A percentile compares a stretch with the other conserved stretches of the same genome.
Conservation (phyloP, 1,140 invertebrate genomes). For the Hypothenemus hampei region DNA sequence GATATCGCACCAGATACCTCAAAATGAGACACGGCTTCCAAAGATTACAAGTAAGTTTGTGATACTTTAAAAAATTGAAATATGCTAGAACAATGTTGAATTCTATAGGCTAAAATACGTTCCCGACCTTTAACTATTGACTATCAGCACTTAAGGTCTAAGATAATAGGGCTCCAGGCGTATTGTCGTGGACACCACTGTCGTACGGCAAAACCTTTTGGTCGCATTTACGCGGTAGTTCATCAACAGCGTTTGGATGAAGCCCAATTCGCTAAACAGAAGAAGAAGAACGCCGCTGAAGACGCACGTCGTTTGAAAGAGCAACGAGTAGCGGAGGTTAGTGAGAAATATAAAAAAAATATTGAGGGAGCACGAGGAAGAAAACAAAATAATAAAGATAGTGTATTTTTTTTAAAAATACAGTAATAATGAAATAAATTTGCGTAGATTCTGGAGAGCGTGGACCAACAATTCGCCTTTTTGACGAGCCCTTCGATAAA, state of each 20-base stretch:
- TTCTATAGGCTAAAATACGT: slow-evolving; percentile 64
- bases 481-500: too few relatives aligned
- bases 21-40: slow-evolving; percentile 72
- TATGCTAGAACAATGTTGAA: too few relatives aligned
- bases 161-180: slow-evolving; percentile 67
- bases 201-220: slow-evolving; percentile 48
- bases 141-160: slow-evolving; percentile 66
- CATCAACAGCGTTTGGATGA: slow-evolving; percentile 57
- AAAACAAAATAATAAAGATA: too few relatives aligned
- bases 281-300: slow-evolving; percentile 51
- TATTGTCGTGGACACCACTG: slow-evolving; percentile 68
- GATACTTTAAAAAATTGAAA: too few relatives aligned
- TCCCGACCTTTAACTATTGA: slow-evolving; percentile 69
- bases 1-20: slow-evolving; percentile 63
- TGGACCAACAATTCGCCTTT: too few relatives aligned
- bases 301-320: slow-evolving; percentile 64
- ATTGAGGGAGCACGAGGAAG: slow-evolving; percentile 42
- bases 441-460: too few relatives aligned
- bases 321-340: slow-evolving; percentile 61
- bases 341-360: slow-evolving; percentile 47
- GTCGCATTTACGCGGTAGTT: slow-evolving; percentile 51
- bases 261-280: slow-evolving; percentile 55
- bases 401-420: not conserved
- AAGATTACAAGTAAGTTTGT: slow-evolving; percentile 63
- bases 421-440: not conserved